phyloP scores from a whole-genome alignment of 1,140 invertebrate genomes.

The Drosophila erecta region DNA sequence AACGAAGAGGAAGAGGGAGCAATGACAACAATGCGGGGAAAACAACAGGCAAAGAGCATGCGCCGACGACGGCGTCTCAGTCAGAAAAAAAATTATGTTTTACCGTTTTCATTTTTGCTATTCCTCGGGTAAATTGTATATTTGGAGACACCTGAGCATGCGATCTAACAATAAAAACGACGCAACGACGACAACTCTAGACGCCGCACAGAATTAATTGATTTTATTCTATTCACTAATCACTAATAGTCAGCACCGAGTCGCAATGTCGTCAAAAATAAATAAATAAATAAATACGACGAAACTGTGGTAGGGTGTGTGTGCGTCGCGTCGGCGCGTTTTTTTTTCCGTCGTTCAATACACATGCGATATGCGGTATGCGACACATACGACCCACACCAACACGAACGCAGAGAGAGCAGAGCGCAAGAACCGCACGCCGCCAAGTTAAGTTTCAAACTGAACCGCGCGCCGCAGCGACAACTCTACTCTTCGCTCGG shows the following conservation, averaged over 20 bases:
- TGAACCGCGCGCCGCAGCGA: slow-evolving; percentile 51
- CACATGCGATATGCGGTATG: background rate
- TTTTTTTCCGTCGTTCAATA: slow-evolving; percentile 17
- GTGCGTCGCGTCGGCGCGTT: slow-evolving; percentile 45
- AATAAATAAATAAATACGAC: slow-evolving; percentile 25
- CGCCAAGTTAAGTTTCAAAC: slow-evolving; percentile 61
- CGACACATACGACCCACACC: background rate
- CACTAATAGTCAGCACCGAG: background rate
- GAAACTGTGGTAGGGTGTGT: slow-evolving; percentile 16
- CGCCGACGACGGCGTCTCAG: slow-evolving; percentile 28
- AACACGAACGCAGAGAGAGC: background rate
- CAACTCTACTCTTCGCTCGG: slow-evolving; percentile 49
- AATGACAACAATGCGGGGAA: slow-evolving; percentile 34
- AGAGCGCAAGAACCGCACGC: slow-evolving; percentile 49
- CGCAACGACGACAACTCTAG: slow-evolving; percentile 26
- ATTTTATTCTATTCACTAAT: slow-evolving; percentile 53
- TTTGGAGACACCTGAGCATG: slow-evolving; percentile 62
- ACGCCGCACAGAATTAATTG: slow-evolving; percentile 40
- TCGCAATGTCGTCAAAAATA: slow-evolving; percentile 8
- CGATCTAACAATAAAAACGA: slow-evolving; percentile 45
- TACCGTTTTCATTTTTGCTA: slow-evolving; percentile 41
- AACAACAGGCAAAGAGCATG: slow-evolving; percentile 25
- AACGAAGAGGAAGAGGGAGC: slow-evolving; percentile 18
- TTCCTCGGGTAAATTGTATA: slow-evolving; percentile 31
- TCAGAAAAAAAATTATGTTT: slow-evolving; percentile 25